Evolutionary conservation across 2,888 invertebrate species (phyloP).

Genomic region (Temnothorax rugatulus): DNA sequence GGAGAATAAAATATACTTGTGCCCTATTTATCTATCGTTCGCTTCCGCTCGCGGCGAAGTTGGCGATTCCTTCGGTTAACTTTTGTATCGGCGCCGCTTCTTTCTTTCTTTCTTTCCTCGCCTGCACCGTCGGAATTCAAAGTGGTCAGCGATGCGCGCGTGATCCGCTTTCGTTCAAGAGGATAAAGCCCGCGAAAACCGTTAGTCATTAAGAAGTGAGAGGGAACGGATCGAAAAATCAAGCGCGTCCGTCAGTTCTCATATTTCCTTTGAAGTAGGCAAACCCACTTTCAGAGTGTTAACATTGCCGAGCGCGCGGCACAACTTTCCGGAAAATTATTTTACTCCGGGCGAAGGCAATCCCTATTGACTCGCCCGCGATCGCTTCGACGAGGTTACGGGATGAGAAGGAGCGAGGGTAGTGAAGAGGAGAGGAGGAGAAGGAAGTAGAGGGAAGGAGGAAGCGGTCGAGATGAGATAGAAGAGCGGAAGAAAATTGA

Average conservation of each 20-base stretch:
- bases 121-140: slow-evolving; percentile 41
- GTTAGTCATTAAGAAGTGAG: slow-evolving; percentile 29
- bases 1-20: slow-evolving; percentile 7
- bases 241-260: slow-evolving; percentile 54
- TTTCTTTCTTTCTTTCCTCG: not conserved
- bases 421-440: not conserved
- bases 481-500: slow-evolving; percentile 76
- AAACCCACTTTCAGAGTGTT: slow-evolving; percentile 59
- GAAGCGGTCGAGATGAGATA: slow-evolving; percentile 45
- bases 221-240: slow-evolving; percentile 51
- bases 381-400: slow-evolving; percentile 63
- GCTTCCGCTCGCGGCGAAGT: slow-evolving; percentile 31
- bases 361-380: slow-evolving; percentile 67
- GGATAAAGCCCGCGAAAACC: slow-evolving; percentile 32
- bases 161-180: slow-evolving; percentile 34
- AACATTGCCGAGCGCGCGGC: slow-evolving; percentile 46
- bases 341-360: slow-evolving; percentile 61
- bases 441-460: not conserved
- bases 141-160: slow-evolving; percentile 58
- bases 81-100: slow-evolving; percentile 34
- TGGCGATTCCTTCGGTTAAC: slow-evolving; percentile 35
- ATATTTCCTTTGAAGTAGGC: slow-evolving; percentile 61
- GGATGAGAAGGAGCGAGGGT: slow-evolving; percentile 22
- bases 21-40: slow-evolving; percentile 41
- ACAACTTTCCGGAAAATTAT: slow-evolving; percentile 70